These are phyloP conservation scores for Aphrophora alni DNA, from an alignment of 2,888 invertebrate species.

Conservation along the genomic window DNA sequence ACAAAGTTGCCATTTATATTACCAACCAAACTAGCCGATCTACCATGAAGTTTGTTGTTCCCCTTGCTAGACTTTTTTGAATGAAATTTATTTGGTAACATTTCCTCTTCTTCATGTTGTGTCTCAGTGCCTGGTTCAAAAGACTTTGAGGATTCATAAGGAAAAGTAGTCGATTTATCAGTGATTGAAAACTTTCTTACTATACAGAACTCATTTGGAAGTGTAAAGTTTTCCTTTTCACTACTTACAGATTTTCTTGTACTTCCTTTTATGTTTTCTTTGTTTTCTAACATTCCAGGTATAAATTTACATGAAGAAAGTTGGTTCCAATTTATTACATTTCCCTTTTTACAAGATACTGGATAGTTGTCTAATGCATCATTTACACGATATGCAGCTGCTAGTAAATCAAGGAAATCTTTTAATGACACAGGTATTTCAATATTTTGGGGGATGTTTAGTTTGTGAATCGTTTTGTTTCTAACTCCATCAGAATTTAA, in stretches of 20 bases:
- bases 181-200: background rate
- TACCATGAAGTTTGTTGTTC: background rate
- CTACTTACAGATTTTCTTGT: background rate
- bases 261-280: background rate
- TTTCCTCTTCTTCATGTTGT: background rate
- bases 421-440: conserved; percentile 60
- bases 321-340: conserved; percentile 61
- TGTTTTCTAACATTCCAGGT: conserved; percentile 21
- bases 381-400: conserved; percentile 72
- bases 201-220: background rate
- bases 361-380: conserved; percentile 44
- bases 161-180: background rate
- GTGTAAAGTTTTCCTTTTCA: background rate
- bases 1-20: background rate
- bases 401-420: conserved; percentile 75
- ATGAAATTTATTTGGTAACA: background rate
- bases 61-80: background rate
- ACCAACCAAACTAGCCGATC: conserved; percentile 29
- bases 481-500: background rate
- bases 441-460: background rate
- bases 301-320: conserved; percentile 52
- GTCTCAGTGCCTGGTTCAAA: background rate
- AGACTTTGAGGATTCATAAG: background rate
- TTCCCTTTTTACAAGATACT: conserved; percentile 56
- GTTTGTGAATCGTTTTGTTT: background rate